Conservation (phyloP, 2,888 invertebrate species). For the Erynnis tages region DNA sequence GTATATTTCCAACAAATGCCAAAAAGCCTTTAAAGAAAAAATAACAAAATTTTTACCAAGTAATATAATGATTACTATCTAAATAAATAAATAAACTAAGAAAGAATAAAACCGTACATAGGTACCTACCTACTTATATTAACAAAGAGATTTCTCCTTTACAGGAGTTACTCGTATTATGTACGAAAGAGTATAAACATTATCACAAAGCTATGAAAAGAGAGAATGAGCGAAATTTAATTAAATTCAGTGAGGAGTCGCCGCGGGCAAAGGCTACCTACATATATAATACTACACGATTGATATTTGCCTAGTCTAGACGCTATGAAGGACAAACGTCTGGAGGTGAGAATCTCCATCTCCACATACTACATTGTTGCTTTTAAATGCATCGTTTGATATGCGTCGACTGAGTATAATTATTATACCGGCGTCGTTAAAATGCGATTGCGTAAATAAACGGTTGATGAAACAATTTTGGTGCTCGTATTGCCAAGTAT, state of each 20-base stretch:
- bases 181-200: no score
- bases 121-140: no score
- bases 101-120: no score
- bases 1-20: no score
- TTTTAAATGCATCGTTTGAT: conserved; percentile 56
- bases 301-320: conserved; percentile 79
- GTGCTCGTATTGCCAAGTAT: background rate
- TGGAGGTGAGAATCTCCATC: conserved; percentile 76
- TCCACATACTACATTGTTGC: conserved; percentile 59
- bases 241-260: background rate
- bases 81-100: no score
- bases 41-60: no score
- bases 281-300: conserved; percentile 40
- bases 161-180: no score
- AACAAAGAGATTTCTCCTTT: no score
- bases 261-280: conserved; percentile 13
- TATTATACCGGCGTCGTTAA: background rate
- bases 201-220: no score
- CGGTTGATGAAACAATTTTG: conserved; percentile 5
- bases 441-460: conserved; percentile 3
- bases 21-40: no score
- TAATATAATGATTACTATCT: no score
- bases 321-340: conserved; percentile 59
- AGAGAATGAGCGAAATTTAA: no score
- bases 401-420: conserved; percentile 11